Base-by-base conservation (phyloP, 1,140 invertebrate species). In the Centruroides sculpturatus region DNA sequence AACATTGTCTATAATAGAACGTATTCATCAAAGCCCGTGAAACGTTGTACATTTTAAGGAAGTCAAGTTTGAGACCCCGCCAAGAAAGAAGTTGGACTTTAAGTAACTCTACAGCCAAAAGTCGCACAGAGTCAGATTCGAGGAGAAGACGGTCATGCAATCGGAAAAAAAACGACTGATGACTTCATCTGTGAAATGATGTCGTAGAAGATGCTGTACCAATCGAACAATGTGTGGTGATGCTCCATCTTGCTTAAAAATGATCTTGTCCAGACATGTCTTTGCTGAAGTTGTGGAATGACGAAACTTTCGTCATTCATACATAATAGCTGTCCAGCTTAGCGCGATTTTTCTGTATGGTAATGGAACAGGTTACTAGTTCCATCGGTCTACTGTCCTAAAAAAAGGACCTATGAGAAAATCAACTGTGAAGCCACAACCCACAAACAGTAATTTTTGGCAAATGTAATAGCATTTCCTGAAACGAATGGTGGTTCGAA, bases 381-480 rank as follows among this genome's bases (percentile, higher is more conserved):
- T 36, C 12, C 53, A 35, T 53, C 3, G 48, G 58, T 47, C 36
- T 46, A 13, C 47, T 52, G 9, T 8, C 41, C 10, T 53, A 3
- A 59, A 51, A 52, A 53, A 59, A 51, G n/a, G 56, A 12, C 35
- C 35, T 11, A 57, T 41, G n/a, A 57, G 9, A 13, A 57, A 57
- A 5, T 57, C 56, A 47, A 10, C 56, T 57, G 56, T 57, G 56
- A 57, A 57, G 56, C n/a, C 4, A 59, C 36, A 35, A 0, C 2
- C 23, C 23, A 23, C 35, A 35, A 47, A 59, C 23, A 23, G 23
- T 46, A 8, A 53, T 13, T 35, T 51, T 59, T 59, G 3, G 1
- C 53, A 5, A 51, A 4, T 52, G 8, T 6, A 56, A 46, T 56
- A 12, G 55, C 12, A 56, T 56, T 46, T 56, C 55, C 36, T 56